phyloP scores from a whole-genome alignment of 53 echinoderm and acorn worm genomes.

The Paracentrotus lividus region DNA sequence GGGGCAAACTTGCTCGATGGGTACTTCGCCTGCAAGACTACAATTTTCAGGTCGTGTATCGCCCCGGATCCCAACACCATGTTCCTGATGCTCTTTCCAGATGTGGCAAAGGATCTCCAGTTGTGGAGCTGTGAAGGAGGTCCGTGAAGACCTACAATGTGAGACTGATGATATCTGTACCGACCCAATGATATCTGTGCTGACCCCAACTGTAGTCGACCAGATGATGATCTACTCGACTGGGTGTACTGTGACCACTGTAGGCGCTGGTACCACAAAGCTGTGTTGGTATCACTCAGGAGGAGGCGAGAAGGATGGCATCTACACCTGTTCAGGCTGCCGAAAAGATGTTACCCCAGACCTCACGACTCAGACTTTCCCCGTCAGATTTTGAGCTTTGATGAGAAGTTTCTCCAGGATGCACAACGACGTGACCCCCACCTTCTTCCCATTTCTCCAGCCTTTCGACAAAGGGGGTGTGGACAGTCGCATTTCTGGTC shows the following conservation, averaged over 20 bases:
- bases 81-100: too few relatives aligned
- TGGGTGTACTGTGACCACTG: not conserved
- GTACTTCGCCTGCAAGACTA: too few relatives aligned
- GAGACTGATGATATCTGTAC: not conserved
- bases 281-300: slow-evolving; percentile 9
- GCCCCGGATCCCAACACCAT: too few relatives aligned
- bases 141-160: not conserved
- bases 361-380: not conserved
- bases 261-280: not conserved
- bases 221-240: not conserved
- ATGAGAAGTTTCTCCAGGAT: not conserved
- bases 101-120: not conserved
- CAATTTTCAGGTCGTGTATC: too few relatives aligned
- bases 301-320: not conserved
- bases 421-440: not conserved
- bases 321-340: not conserved
- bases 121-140: not conserved
- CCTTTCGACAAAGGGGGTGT: not conserved
- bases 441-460: not conserved
- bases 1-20: too few relatives aligned
- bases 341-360: not conserved
- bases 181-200: too few relatives aligned
- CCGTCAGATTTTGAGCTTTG: not conserved
- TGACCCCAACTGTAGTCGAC: not conserved
- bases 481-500: not conserved